Percentiles rank a stretch among this genome's conserved stretches.
Conservation (phyloP, 2,113 vertebrate genomes). For the Phodopus roborovskii region DNA sequence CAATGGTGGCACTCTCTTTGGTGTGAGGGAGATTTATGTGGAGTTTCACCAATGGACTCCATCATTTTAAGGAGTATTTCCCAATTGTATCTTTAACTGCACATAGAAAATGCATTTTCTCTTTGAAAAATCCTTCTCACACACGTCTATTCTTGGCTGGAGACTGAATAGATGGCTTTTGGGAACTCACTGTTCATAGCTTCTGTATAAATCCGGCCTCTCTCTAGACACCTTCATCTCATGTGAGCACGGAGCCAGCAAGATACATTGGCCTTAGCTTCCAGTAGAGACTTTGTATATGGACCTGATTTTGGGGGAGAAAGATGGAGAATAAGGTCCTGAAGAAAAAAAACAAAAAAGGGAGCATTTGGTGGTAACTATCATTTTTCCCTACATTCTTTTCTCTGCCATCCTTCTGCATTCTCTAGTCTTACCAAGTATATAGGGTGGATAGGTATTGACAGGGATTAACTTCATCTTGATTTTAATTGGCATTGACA, state of each 20-base stretch:
- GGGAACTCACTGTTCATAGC: not conserved
- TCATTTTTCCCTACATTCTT: not conserved
- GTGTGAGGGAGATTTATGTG: slow-evolving; percentile 60
- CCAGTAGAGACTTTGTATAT: not conserved
- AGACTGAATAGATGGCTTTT: slow-evolving; percentile 46
- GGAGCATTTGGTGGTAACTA: not conserved
- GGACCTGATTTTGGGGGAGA: not conserved
- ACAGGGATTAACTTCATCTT: not conserved
- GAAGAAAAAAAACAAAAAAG: not conserved
- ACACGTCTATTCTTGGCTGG: slow-evolving; percentile 53
- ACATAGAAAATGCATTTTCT: slow-evolving; percentile 54
- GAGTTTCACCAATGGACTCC: slow-evolving; percentile 31
- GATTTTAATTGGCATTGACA: slow-evolving; percentile 56
- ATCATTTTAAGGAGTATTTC: slow-evolving; percentile 67
- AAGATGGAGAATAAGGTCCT: not conserved
- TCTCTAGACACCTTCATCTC: not conserved
- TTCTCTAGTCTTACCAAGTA: not conserved
- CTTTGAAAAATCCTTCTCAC: slow-evolving; percentile 59
- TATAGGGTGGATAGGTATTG: not conserved
- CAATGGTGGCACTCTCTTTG: slow-evolving; percentile 23
- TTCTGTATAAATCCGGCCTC: not conserved
- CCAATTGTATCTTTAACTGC: slow-evolving; percentile 55
- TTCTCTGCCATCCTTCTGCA: not conserved
- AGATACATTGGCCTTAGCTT: not conserved
- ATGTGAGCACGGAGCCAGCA: not conserved